Evolutionary conservation across 2,113 vertebrate species (phyloP).

Genomic region (Poecilia latipinna): DNA sequence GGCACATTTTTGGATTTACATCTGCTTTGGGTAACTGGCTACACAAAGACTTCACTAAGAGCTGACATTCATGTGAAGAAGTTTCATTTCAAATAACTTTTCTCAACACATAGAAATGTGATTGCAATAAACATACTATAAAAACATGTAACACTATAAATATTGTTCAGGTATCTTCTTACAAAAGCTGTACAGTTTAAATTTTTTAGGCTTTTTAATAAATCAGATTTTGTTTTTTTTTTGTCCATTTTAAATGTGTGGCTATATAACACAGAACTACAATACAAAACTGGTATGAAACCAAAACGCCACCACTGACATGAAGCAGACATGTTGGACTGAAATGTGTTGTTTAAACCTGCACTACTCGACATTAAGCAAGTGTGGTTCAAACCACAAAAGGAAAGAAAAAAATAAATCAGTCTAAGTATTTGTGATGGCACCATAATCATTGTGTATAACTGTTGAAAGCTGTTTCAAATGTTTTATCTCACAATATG

Average conservation of each 20-base stretch:
- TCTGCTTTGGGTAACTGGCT: slow-evolving; percentile 62
- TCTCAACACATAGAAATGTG: slow-evolving; percentile 76
- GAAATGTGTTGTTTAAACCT: slow-evolving; percentile 35
- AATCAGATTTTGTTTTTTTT: slow-evolving; percentile 60
- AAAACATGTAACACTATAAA: slow-evolving; percentile 79
- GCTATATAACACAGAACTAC: slow-evolving; percentile 67
- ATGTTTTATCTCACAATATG: slow-evolving; percentile 41
- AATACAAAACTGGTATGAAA: slow-evolving; percentile 71
- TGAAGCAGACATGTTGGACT: slow-evolving; percentile 31
- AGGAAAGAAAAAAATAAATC: slow-evolving; percentile 19
- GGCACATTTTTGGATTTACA: slow-evolving; percentile 53
- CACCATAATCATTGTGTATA: slow-evolving; percentile 38
- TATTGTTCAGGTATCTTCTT: slow-evolving; percentile 76
- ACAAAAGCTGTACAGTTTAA: slow-evolving; percentile 76
- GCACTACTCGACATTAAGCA: slow-evolving; percentile 23
- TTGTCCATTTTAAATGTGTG: slow-evolving; percentile 32
- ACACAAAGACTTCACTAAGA: slow-evolving; percentile 50
- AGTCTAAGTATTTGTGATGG: slow-evolving; percentile 53
- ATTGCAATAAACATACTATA: slow-evolving; percentile 74
- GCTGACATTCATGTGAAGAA: slow-evolving; percentile 72
- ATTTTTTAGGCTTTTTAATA: slow-evolving; percentile 71
- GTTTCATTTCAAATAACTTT: slow-evolving; percentile 67
- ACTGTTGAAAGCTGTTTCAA: slow-evolving; percentile 32
- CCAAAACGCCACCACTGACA: slow-evolving; percentile 56
- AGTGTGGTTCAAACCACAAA: slow-evolving; percentile 22